Evolutionary conservation across 2,797 vertebrate species (phyloP), one percentile per base, ranked within the genome.

Genomic region (Philypnodon macrostomus): DNA sequence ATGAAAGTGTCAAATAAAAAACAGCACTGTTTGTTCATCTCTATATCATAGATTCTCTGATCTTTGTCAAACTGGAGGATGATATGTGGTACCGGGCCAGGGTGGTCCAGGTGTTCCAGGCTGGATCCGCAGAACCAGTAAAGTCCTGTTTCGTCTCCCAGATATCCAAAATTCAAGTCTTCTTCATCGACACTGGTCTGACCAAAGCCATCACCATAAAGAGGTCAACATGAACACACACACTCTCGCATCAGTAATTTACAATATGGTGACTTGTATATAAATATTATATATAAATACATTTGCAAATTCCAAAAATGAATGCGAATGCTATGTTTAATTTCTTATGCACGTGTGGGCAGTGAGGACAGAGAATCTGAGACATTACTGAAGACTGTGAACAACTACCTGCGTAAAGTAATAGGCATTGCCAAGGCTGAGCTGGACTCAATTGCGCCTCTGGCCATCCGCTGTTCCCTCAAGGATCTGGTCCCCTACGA

Each of bases 401-500:
- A 84, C 56, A 48, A 50, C 6, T 66, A 67, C 11, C 34, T 90
- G 46, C 83, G 86, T 55, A 86, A 73, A 65, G 51, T 75, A 16
- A 27, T 44, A 11, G 24, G 41, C 2, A 2, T 1, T 0, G 10
- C 45, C 12, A 61, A 56, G 0, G 3, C 16, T 3, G 73, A 78
- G 14, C 65, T 89, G 40, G 3, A 12, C 5, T 4, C 9, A 14
- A 75, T 84, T 73, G 18, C 67, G 50, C 75, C 84, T 47, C 79
- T 73, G 57, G 89, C 86, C 14, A 44, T 89, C 60, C 85, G 73
- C 56, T 91, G 90, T 68, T 85, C 87, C n/a, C 77, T 91, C 3
- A 90, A 87, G 53, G 81, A 87, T 63, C 75, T 91, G 14, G 68
- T 90, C 19, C 89, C 90, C 2, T 73, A 79, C 19, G 70, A 89